Conservation (phyloP, 2,888 invertebrate species). For the Drosophila mettleri region DNA sequence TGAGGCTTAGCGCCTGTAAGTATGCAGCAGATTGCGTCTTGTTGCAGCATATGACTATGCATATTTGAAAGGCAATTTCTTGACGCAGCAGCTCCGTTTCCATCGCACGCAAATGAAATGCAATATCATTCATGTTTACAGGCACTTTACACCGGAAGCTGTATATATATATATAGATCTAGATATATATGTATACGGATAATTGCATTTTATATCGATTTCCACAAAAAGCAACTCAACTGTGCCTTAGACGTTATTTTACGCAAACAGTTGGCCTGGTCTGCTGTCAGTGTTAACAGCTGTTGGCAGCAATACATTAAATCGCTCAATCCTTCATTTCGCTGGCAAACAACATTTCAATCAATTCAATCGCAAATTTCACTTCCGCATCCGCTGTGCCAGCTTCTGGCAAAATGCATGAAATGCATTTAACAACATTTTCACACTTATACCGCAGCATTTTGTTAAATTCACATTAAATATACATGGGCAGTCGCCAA, state of each 20-base stretch:
- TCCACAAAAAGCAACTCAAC: constrained; percentile 25
- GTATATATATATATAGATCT: not conserved
- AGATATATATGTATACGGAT: constrained; percentile 21
- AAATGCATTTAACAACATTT: constrained; percentile 57
- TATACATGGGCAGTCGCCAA: constrained; percentile 49
- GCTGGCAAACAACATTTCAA: constrained; percentile 62
- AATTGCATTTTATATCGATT: constrained; percentile 60
- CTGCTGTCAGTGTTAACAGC: constrained; percentile 25
- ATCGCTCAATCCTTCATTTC: constrained; percentile 6
- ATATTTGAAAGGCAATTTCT: constrained; percentile 75
- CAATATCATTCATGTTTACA: constrained; percentile 68
- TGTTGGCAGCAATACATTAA: constrained; percentile 28
- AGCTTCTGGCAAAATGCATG: constrained; percentile 25
- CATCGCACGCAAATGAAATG: constrained; percentile 74
- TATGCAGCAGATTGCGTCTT: constrained; percentile 57
- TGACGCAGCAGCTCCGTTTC: not conserved
- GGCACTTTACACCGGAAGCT: constrained; percentile 45
- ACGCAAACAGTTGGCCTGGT: not conserved
- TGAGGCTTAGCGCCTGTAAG: constrained; percentile 46
- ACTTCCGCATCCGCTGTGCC: constrained; percentile 72
- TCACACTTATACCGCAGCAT: constrained; percentile 74
- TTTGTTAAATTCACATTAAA: constrained; percentile 75
- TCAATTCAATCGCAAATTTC: constrained; percentile 77
- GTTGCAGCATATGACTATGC: constrained; percentile 74
- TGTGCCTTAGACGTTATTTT: constrained; percentile 24